Evolutionary conservation across 2,888 invertebrate genomes (phyloP), one percentile per base, ranked within the genome.

Genomic region (Diplolepis rosae): DNA sequence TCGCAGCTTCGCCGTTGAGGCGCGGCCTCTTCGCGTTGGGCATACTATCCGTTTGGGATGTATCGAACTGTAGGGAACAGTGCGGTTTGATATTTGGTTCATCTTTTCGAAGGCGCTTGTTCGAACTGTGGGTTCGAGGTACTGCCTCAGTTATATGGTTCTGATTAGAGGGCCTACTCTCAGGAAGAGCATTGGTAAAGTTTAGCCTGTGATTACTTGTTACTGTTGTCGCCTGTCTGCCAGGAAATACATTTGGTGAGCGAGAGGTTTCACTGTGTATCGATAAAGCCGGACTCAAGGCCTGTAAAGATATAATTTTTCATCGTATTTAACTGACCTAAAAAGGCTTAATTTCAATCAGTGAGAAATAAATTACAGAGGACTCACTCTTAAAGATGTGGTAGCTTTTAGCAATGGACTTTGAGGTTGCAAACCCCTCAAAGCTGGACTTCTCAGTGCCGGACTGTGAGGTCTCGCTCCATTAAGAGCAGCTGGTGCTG

Each of bases 51-150:
- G 69, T 68, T 54, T 39, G 24, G 3, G 61, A 61, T 39, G 79
- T 71, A 68, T 68, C 75, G 32, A 56, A 76, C 76, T 89, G 88
- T 66, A 73, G 78, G 65, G 75, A 85, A 89, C 18, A 90, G 89
- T 71, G 90, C 90, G 2, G 89, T 86, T 22, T 11, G 13, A 24
- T 15, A 0, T 39, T 13, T 56, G 77, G 65, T 42, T 87, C 87
- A 18, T 89, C 89, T 90, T 91, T 91, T 89, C 91, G 89, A 35
- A 91, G 84, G 51, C 91, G 89, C 78, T 91, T 91, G 77, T 91
- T 91, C 56, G 90, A 90, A 82, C 90, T 90, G 87, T 90, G 90
- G 76, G 90, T 91, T 81, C 89, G 89, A 77, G 90, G 90, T 75
- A 91, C 91, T 76, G 89, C 87, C 77, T 89, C 90, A 66, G 82